phyloP scores from a whole-genome alignment of 2,113 vertebrate genomes.

The Lycaon pictus region DNA sequence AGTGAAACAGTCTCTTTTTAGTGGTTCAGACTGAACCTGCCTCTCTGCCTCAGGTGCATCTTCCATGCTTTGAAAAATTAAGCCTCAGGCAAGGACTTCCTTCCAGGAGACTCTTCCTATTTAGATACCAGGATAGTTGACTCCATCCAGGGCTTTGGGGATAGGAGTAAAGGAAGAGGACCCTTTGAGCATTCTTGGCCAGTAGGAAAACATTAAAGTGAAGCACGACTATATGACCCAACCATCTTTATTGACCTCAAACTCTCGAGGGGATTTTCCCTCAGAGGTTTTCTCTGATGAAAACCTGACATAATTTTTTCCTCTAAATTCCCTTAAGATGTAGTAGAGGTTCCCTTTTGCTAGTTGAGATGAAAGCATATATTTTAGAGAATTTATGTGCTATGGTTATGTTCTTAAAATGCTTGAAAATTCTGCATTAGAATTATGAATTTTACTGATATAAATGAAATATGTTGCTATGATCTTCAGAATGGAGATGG shows the following conservation, averaged over 20 bases:
- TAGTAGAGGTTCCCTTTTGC: neutral
- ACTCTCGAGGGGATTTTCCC: neutral
- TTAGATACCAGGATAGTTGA: neutral
- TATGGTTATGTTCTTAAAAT: neutral
- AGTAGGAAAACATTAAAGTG: neutral
- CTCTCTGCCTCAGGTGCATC: fast-evolving
- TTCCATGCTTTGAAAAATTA: neutral
- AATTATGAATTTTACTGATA: neutral
- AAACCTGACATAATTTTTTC: constrained; percentile 1
- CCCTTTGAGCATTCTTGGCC: neutral
- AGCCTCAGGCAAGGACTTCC: neutral
- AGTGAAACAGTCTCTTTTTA: neutral
- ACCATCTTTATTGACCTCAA: neutral
- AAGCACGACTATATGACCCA: neutral
- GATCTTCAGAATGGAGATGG: neutral
- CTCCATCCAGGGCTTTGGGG: neutral
- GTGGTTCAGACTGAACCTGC: neutral
- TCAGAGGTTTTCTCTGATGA: neutral
- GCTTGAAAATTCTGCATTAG: neutral
- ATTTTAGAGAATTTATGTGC: neutral
- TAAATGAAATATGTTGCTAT: neutral
- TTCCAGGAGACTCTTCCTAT: neutral
- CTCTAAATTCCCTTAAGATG: neutral
- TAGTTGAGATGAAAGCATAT: neutral
- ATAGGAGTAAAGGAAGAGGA: neutral